Base-by-base conservation (phyloP, 2,113 vertebrate species). In the Tetraodon nigroviridis region DNA sequence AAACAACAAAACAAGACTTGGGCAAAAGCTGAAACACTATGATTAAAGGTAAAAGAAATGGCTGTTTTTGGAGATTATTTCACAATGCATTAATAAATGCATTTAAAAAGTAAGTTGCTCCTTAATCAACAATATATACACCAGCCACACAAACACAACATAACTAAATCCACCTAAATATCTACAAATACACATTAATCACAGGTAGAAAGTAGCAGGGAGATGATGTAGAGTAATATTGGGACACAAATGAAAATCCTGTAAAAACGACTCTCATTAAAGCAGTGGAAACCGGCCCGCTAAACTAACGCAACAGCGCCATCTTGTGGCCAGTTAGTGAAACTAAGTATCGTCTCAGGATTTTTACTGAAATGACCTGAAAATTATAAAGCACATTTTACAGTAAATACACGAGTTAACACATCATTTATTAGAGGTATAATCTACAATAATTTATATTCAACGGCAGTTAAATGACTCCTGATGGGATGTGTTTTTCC, bases 91-190 rank as follows among this genome's bases (percentile, higher is more conserved):
- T 63, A 60, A 70, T 54, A 3, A 47, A 37, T n/a, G n/a, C n/a
- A 59, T 50, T 77, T 65, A 72, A 85, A 73, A 47, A 67, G 69
- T 84, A 52, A 86, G 76, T 83, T 73, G 50, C 79, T 80, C 58
- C 44, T 3, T 32, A 60, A 24, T 3, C 40, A 60, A 73, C 64
- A 53, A 58, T 58, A 53, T 21, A 58, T 29, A 69, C 55, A 75
- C 64, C 20, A 12, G 16, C 42, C 16, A 6, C 5, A 27, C 4
- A 27, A 27, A 27, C 22, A 24, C 5, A 24, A 24, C 24, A n/a
- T n/a, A n/a, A n/a, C n/a, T n/a, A 37, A 12, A 37, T 12, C 2
- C 32, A 37, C 32, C 12, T 2, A 37, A 10, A 37, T 37, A 37
- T 37, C 32, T 37, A 37, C 6, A 37, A 37, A 37, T 10, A 27